Evolutionary conservation across 2,113 vertebrate genomes (phyloP), one percentile per base, ranked within the genome.

Genomic region (Xyrauchen texanus): DNA sequence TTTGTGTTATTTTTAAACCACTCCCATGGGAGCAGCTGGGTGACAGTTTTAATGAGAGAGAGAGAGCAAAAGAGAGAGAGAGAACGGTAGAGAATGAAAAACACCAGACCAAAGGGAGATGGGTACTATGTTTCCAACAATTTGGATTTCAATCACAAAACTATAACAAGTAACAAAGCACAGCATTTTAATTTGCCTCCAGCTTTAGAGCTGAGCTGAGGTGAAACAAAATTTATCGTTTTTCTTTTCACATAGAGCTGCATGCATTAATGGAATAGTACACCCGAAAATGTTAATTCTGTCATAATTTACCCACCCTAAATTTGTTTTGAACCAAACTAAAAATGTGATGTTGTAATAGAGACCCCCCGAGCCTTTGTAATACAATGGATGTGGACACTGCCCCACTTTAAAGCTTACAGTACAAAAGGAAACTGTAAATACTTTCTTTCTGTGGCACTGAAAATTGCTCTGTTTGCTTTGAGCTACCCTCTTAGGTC

Each of bases 31-130:
- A 87, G 82, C 78, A 62, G 86, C 81, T 68, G 21, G 70, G 81
- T 85, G 83, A 78, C 80, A 57, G 84, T 80, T 91, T 91, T 93
- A 91, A 90, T 90, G 88, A 92, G 88, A 44, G 80, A 71, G 84
- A 79, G 78, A 83, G 78, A 79, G 44, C 47, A 15, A 34, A 6
- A 9, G 8, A 3, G 62, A 45, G 4, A 76, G 68, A 60, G 82
- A 34, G 21, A 34, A n/a, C n/a, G 21, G 21, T 3, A 34, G 21
- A 76, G 76, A 65, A 47, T 58, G 34, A 15, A 12, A 4, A 57
- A 16, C 51, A 49, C 49, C 52, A 78, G 12, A 81, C 15, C 44
- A 45, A 55, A 72, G 68, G 61, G 63, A 62, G 46, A 76, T 81
- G 61, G 65, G 68, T 79, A 42, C 61, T 55, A 72, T 69, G 42